Conservation (phyloP, 2,888 invertebrate genomes). For the Cataglyphis cursor region DNA sequence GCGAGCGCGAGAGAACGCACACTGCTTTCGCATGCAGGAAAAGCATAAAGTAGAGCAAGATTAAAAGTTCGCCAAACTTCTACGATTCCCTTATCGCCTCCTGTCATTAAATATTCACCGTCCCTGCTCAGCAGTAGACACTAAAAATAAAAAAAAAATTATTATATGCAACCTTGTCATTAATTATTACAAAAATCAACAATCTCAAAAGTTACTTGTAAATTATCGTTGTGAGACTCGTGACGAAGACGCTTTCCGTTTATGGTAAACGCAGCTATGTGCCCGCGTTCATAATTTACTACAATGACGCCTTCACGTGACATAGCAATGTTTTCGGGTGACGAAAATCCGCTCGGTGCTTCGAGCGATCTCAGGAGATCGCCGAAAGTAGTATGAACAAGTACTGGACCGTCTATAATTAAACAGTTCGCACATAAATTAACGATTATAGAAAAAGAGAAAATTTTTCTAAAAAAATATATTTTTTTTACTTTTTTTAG, state of each 20-base stretch:
- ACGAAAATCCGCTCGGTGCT: conserved; percentile 91
- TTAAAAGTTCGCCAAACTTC: conserved; percentile 99
- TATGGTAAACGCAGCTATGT: conserved; percentile 97
- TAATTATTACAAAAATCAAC: neutral
- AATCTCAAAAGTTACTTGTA: conserved; percentile 90
- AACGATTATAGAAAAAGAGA: neutral
- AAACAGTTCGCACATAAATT: neutral
- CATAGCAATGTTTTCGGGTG: conserved; percentile 96
- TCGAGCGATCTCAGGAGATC: conserved; percentile 97
- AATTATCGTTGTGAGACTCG: conserved; percentile 97
- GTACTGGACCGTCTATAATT: conserved; percentile 94
- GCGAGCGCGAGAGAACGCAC: conserved; percentile 97
- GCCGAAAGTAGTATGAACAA: conserved; percentile 99
- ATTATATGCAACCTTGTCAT: neutral
- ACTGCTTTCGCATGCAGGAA: conserved; percentile 98
- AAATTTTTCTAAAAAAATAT: neutral
- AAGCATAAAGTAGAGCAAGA: conserved; percentile 98
- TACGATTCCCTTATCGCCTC: conserved; percentile 98
- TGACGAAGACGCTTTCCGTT: conserved; percentile 96
- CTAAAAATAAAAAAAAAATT: conserved; percentile 87
- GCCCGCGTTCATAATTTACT: conserved; percentile 96
- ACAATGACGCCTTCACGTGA: conserved; percentile 98
- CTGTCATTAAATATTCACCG: conserved; percentile 99
- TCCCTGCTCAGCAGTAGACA: conserved; percentile 97
- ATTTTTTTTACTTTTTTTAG: neutral